Conservation (phyloP, 2,113 vertebrate genomes). For the Climacteris rufus region DNA sequence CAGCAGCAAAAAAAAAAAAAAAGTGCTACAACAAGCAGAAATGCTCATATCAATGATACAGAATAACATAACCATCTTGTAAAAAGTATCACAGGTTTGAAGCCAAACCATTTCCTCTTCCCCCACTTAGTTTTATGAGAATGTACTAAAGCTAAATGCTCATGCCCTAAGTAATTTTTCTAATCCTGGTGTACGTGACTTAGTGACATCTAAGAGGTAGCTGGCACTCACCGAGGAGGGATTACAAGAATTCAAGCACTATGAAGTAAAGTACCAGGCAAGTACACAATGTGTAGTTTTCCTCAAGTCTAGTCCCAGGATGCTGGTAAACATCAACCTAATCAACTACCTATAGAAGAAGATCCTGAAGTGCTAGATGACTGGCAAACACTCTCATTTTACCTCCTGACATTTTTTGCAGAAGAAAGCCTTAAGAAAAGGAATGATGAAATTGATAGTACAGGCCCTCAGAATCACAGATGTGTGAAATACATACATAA, state of each 20-base stretch:
- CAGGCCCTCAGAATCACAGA: constrained; percentile 34
- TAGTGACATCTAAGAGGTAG: not conserved
- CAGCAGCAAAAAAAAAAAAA: not conserved
- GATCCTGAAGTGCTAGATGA: not conserved
- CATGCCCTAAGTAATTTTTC: not conserved
- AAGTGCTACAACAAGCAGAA: not conserved
- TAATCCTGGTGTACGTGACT: not conserved
- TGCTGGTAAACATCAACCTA: not conserved
- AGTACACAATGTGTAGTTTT: not conserved
- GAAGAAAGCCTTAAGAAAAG: constrained; percentile 39
- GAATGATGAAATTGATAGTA: constrained; percentile 25
- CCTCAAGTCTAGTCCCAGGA: not conserved
- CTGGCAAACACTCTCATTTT: not conserved
- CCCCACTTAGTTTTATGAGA: not conserved
- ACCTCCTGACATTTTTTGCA: not conserved
- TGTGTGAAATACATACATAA: constrained; percentile 56
- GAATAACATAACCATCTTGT: not conserved
- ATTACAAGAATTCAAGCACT: not conserved
- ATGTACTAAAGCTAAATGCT: not conserved
- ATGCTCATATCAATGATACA: not conserved
- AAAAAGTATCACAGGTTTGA: not conserved
- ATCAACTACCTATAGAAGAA: not conserved
- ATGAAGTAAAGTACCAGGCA: not conserved
- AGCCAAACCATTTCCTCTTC: not conserved
- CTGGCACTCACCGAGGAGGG: not conserved